phyloP scores from a whole-genome alignment of 2,888 invertebrate species.

The Horisme vitalbata region DNA sequence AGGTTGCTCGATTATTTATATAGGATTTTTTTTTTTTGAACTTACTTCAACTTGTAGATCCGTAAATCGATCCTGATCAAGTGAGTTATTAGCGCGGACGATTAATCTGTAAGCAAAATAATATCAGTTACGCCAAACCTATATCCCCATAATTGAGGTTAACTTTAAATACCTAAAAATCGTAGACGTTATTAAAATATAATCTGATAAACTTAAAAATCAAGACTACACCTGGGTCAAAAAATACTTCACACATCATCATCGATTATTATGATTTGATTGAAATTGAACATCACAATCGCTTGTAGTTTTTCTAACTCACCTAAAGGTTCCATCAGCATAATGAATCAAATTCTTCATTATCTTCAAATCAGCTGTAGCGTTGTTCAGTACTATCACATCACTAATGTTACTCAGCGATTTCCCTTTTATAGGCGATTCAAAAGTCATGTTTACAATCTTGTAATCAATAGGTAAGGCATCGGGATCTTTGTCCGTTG shows the following conservation, averaged over 20 bases:
- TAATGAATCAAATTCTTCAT: conserved; percentile 85
- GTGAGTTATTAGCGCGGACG: conserved; percentile 85
- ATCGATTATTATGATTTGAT: too few relatives aligned
- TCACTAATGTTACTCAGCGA: conserved; percentile 72
- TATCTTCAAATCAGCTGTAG: conserved; percentile 88
- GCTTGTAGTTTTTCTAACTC: conserved; percentile 12
- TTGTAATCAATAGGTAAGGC: conserved; percentile 85
- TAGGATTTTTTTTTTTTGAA: neutral
- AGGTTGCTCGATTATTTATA: too few relatives aligned
- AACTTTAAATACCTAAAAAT: too few relatives aligned
- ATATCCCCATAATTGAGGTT: too few relatives aligned
- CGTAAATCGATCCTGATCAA: conserved; percentile 71
- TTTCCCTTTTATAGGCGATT: conserved; percentile 71
- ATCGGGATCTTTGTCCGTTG: conserved; percentile 86
- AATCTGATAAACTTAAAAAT: too few relatives aligned
- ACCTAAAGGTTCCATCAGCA: conserved; percentile 86
- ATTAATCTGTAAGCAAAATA: conserved; percentile 58
- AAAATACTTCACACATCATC: too few relatives aligned
- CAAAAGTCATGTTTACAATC: conserved; percentile 84
- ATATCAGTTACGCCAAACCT: too few relatives aligned
- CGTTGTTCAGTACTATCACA: conserved; percentile 85
- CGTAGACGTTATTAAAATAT: too few relatives aligned
- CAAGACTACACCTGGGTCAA: too few relatives aligned
- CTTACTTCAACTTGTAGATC: conserved; percentile 78
- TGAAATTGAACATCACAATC: too few relatives aligned